phyloP scores from a whole-genome alignment of 2,888 invertebrate species.

The Dusona sp. region DNA sequence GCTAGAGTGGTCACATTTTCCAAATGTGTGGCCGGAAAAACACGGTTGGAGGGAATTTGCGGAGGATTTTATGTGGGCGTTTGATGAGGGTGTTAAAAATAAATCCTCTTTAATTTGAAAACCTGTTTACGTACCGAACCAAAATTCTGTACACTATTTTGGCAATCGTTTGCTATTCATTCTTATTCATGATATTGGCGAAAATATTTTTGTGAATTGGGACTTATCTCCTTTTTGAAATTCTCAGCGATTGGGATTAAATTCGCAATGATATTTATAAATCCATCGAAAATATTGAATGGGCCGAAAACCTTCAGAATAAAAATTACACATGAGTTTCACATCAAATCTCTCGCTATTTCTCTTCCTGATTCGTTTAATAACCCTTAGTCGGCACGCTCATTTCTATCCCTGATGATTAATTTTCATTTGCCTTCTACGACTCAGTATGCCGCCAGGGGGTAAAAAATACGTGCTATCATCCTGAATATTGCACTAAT shows the following conservation, averaged over 20 bases:
- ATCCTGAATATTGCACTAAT: too few species aligned
- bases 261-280: not conserved
- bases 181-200: not conserved
- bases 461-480: too few species aligned
- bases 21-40: slow-evolving; percentile 10
- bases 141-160: not conserved
- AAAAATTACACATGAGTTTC: not conserved
- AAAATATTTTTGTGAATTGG: not conserved
- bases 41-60: not conserved
- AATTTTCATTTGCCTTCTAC: too few species aligned
- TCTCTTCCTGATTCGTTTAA: too few species aligned
- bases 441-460: too few species aligned
- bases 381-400: too few species aligned
- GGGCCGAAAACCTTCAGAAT: not conserved
- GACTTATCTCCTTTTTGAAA: not conserved
- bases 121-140: not conserved
- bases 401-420: too few species aligned
- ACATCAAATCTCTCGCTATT: too few species aligned
- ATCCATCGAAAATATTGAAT: not conserved
- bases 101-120: not conserved
- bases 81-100: slow-evolving; percentile 13
- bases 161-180: not conserved
- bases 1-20: slow-evolving; percentile 6
- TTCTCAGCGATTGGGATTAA: not conserved
- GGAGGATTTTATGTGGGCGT: slow-evolving; percentile 13